These are phyloP conservation scores for Monochamus alternatus DNA, from an alignment of 2,888 invertebrate genomes.

Conservation along the genomic window DNA sequence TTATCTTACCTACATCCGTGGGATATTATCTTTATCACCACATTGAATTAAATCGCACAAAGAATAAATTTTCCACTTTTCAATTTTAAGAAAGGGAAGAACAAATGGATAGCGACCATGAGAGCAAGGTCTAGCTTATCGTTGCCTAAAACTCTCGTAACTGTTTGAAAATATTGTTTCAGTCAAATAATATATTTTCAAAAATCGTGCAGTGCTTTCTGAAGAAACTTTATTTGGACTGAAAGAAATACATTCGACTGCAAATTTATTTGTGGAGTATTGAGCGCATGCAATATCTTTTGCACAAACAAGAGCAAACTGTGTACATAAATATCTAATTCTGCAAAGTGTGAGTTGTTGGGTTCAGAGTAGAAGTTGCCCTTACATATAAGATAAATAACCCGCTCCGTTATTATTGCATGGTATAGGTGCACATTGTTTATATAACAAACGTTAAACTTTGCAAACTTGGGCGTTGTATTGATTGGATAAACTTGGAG, in stretches of 20 bases:
- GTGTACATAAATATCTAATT: constrained; percentile 59
- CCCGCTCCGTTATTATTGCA: constrained; percentile 65
- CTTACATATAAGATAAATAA: constrained; percentile 65
- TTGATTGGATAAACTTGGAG: constrained; percentile 69
- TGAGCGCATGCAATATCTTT: constrained; percentile 45
- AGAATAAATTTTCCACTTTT: too few relatives aligned
- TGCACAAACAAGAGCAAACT: constrained; percentile 51
- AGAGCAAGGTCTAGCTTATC: too few relatives aligned
- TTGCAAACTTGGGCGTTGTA: constrained; percentile 66
- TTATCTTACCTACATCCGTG: too few relatives aligned
- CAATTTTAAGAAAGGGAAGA: too few relatives aligned
- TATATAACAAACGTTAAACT: constrained; percentile 71
- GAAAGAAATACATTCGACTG: constrained; percentile 17
- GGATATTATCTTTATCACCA: too few relatives aligned
- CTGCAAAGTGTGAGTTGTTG: constrained; percentile 57
- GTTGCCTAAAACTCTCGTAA: too few relatives aligned
- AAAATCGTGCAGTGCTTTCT: too few relatives aligned
- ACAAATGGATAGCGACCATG: too few relatives aligned
- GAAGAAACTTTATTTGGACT: neutral
- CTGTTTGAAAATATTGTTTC: too few relatives aligned
- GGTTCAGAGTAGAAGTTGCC: constrained; percentile 56
- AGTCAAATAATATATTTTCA: too few relatives aligned
- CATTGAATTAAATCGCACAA: too few relatives aligned
- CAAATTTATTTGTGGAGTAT: constrained; percentile 32
- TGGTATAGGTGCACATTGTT: constrained; percentile 67